Percentiles rank a stretch among this genome's conserved stretches.
Conservation (phyloP, 2,888 invertebrate species). For the Sussaba pulchella region DNA sequence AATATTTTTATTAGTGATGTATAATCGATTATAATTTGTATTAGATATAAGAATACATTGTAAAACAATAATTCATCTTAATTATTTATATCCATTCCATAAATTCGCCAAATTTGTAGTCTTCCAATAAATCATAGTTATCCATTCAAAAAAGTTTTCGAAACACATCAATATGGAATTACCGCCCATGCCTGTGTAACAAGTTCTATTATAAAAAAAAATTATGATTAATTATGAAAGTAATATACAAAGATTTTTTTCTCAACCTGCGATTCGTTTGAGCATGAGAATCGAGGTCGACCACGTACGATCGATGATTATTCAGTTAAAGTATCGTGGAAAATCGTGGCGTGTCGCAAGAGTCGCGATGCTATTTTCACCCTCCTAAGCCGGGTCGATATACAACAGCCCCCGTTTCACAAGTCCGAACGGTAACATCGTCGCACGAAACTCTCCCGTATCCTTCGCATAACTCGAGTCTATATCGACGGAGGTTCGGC, state of each 20-base stretch:
- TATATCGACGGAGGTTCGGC: background rate
- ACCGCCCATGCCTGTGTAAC: too few species aligned
- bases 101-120: too few species aligned
- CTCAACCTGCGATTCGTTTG: background rate
- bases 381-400: constrained; percentile 36
- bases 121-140: too few species aligned
- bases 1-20: too few species aligned
- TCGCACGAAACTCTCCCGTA: constrained; percentile 4
- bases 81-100: too few species aligned
- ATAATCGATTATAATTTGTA: too few species aligned
- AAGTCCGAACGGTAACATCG: constrained; percentile 27
- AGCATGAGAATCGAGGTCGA: constrained; percentile 48
- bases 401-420: constrained; percentile 48
- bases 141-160: too few species aligned
- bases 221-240: background rate
- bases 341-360: constrained; percentile 43
- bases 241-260: too few species aligned
- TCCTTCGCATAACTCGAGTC: constrained; percentile 5
- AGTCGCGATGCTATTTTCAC: constrained; percentile 52
- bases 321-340: constrained; percentile 48
- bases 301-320: constrained; percentile 46
- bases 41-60: too few species aligned
- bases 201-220: too few species aligned
- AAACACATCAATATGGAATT: too few species aligned
- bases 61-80: too few species aligned